Base-by-base conservation (phyloP, 2,888 invertebrate species). In the Lypha dubia region DNA sequence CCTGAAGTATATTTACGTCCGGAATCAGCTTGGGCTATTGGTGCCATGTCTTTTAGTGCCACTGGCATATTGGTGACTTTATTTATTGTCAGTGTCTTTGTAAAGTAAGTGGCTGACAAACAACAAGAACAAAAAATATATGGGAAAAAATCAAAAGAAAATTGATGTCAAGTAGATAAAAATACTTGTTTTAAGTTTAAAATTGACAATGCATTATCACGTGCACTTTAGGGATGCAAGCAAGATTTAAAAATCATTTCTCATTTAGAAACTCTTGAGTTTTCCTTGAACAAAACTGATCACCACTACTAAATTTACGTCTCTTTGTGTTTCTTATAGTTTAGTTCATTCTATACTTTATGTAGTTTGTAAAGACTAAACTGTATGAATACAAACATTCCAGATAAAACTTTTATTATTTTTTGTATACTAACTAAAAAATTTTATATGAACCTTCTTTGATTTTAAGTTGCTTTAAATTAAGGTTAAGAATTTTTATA, bases 1-100 rank as follows among this genome's bases (percentile, higher is more conserved):
- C 96, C 97, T 0, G 97, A 97, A 92, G 95, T 96, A 76, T 97
- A 96, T 91, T 93, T 97, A 82, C 93, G 95, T 22, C 95, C 96
- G 13, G 96, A 96, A 90, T 97, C 97, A 86, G 96, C 96, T 63
- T 97, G 98, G 96, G 98, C 98, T 5, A 97, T 98, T 83, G 98
- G 97, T 0, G 98, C 98, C 13, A 97, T 98, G 96, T 94, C 96
- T 11, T 95, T 98, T 90, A 96, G 97, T 41, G 95, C 96, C 9
- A 94, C 96, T 0, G 98, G 99, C 17, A 96, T 98, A 87, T 92
- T 97, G 71, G 94, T 97, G 83, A 98, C 96, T 49, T 92, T 95
- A 92, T 96, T 96, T 91, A 96, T 97, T 5, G 94, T 95, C 74
- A 94, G 95, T 8, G 96, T 98, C 22, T 98, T 98, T 93, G 93